These are phyloP conservation scores for Montipora capitata DNA, from an alignment of 92 coral and sea anemone genomes.

Conservation along the genomic window DNA sequence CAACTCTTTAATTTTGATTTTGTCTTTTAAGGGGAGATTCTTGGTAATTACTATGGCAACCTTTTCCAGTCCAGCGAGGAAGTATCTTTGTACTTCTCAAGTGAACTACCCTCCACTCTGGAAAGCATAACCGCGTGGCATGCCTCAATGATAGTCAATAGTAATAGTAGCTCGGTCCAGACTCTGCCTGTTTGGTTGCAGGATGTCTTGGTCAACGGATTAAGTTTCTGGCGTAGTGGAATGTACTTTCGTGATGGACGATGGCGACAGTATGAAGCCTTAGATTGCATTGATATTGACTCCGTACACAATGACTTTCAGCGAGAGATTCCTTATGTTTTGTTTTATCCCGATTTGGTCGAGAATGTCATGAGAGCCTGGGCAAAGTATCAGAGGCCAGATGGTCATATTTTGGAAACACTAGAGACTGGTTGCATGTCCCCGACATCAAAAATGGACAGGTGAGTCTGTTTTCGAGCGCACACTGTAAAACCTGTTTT, in stretches of 20 bases:
- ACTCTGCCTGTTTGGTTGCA: slow-evolving; percentile 69
- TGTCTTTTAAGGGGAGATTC: slow-evolving; percentile 24
- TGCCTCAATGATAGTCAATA: slow-evolving; percentile 49
- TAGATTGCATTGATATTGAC: slow-evolving; percentile 77
- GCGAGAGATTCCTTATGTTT: slow-evolving; percentile 71
- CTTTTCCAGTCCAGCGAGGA: slow-evolving; percentile 74
- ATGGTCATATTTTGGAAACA: slow-evolving; percentile 66
- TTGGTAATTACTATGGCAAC: slow-evolving; percentile 58
- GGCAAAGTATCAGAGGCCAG: slow-evolving; percentile 64
- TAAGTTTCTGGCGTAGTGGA: slow-evolving; percentile 82
- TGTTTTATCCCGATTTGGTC: slow-evolving; percentile 78
- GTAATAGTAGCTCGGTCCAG: slow-evolving; percentile 8
- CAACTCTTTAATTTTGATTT: neutral
- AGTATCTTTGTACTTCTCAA: slow-evolving; percentile 36
- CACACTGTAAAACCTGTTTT: too few species aligned
- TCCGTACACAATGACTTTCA: slow-evolving; percentile 83
- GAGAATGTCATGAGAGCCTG: slow-evolving; percentile 74
- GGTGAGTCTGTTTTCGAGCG: slow-evolving; percentile 3
- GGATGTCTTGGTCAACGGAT: slow-evolving; percentile 68
- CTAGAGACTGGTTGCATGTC: slow-evolving; percentile 54
- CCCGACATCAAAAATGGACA: slow-evolving; percentile 48
- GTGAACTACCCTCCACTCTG: slow-evolving; percentile 43
- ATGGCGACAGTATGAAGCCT: slow-evolving; percentile 81
- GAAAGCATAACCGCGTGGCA: slow-evolving; percentile 68
- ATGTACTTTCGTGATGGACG: slow-evolving; percentile 69